Base-by-base conservation (phyloP, 2,888 invertebrate genomes). In the Diplolepis rosae region DNA sequence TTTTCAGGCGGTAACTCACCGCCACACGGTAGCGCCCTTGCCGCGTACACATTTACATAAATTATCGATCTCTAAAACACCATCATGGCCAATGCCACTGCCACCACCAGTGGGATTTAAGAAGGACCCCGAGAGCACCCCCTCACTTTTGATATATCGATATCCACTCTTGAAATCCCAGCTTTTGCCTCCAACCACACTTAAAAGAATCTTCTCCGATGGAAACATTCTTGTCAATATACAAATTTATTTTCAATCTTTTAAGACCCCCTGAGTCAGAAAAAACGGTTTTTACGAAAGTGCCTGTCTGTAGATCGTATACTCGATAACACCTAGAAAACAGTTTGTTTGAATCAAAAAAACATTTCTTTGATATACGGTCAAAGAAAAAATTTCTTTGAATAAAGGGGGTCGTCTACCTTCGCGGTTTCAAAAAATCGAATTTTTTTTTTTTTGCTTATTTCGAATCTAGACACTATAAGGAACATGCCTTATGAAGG, bases 11-110 rank as follows among this genome's bases (percentile, higher is more conserved):
- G 84, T 87, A 87, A 88, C 87, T 88, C 88, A 88, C 86, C 84
- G 87, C 86, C 88, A 87, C 88, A 87, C 87, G 86, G 85, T 86
- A 86, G 87, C 87, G 84, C 87, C 88, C 88, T 87, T 85, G 86
- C 86, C 84, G 84, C 85, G 84, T 88, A 87, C 88, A 88, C 88
- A 88, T 88, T 88, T 88, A 86, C 88, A 88, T 88, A 88, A 88
- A 88, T 88, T 88, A 88, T 88, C 87, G 88, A 88, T 88, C 88
- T 84, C 85, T 85, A 86, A 85, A 87, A 87, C 84, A 85, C 83
- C 77, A 79, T 81, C 82, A 81, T 82, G 84, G 82, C 84, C 87
- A 86, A 85, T 87, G 83, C 87, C 85, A 84, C 82, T 84, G 85
- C 86, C 84, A 84, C 80, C 71, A 72, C 74, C 75, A 74, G 56